Evolutionary conservation across 2,888 invertebrate genomes (phyloP).

Genomic region (Ophion slaviceki): DNA sequence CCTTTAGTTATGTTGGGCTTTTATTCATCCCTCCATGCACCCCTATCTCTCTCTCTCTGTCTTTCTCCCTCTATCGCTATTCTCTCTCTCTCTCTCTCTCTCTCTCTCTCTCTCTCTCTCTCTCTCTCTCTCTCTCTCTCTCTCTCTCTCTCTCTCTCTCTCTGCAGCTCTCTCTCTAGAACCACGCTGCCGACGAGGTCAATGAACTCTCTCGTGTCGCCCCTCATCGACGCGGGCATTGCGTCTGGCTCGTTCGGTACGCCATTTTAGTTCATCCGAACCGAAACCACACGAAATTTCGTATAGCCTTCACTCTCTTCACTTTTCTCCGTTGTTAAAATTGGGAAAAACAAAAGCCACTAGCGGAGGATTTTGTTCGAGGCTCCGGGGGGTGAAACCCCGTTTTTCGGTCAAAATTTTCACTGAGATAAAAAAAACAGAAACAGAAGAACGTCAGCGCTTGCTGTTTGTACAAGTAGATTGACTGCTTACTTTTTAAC

Average conservation of each 20-base stretch:
- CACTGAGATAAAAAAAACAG: background rate
- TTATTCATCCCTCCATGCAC: slow-evolving; percentile 25
- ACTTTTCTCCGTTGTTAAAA: background rate
- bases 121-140: background rate
- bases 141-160: slow-evolving; percentile 20
- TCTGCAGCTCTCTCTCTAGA: background rate
- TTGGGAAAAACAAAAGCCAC: background rate
- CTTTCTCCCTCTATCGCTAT: slow-evolving; percentile 1
- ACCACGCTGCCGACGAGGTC: slow-evolving; percentile 44
- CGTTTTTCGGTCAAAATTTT: background rate
- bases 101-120: background rate
- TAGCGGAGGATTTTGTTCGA: background rate
- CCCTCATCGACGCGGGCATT: slow-evolving; percentile 43
- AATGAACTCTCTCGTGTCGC: slow-evolving; percentile 43
- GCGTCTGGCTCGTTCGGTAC: slow-evolving; percentile 47
- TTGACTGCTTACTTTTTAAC: background rate
- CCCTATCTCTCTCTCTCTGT: slow-evolving; percentile 15
- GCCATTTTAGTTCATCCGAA: slow-evolving; percentile 43
- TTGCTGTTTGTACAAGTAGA: background rate
- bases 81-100: slow-evolving; percentile 14
- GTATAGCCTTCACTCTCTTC: background rate
- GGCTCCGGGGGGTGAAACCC: background rate
- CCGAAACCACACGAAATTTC: slow-evolving; percentile 21
- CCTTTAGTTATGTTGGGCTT: slow-evolving; percentile 45
- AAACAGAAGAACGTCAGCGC: background rate